These are phyloP conservation scores for Andrena bucephala DNA, from an alignment of 2,888 invertebrate species.

Conservation along the genomic window DNA sequence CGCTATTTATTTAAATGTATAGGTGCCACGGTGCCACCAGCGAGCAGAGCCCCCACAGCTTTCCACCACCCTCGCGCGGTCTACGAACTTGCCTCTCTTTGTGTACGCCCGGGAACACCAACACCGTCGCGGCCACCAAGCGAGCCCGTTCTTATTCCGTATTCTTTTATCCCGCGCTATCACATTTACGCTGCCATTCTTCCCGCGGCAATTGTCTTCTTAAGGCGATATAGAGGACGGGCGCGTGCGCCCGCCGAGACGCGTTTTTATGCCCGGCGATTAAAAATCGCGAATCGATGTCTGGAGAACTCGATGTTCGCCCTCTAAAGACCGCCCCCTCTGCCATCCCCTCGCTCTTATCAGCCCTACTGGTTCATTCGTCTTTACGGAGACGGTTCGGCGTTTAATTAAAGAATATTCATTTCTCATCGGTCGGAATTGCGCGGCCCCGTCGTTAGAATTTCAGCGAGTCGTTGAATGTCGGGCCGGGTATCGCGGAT, in stretches of 20 bases:
- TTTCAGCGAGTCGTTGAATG: neutral
- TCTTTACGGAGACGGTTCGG: slow-evolving; percentile 2
- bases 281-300: slow-evolving; percentile 58
- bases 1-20: slow-evolving; percentile 84
- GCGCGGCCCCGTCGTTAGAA: neutral
- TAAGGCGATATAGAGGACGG: slow-evolving; percentile 62
- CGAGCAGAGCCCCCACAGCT: slow-evolving; percentile 41
- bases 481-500: slow-evolving; percentile 6
- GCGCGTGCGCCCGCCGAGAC: slow-evolving; percentile 43
- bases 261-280: slow-evolving; percentile 40
- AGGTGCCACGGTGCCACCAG: slow-evolving; percentile 74
- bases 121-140: slow-evolving; percentile 32
- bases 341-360: neutral
- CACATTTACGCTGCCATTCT: slow-evolving; percentile 80
- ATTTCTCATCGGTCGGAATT: neutral
- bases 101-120: slow-evolving; percentile 48
- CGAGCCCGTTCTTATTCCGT: slow-evolving; percentile 77
- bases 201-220: slow-evolving; percentile 77
- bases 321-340: neutral
- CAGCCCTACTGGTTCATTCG: neutral
- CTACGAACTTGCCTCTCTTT: slow-evolving; percentile 51
- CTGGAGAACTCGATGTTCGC: neutral
- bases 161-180: slow-evolving; percentile 80
- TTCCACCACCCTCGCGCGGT: slow-evolving; percentile 43
- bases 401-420: slow-evolving; percentile 21